A percentile compares a stretch with the other conserved stretches of the same genome.
These are phyloP conservation scores for Pangasianodon gigas DNA, from an alignment of 2,113 vertebrate species.

Conservation along the genomic window DNA sequence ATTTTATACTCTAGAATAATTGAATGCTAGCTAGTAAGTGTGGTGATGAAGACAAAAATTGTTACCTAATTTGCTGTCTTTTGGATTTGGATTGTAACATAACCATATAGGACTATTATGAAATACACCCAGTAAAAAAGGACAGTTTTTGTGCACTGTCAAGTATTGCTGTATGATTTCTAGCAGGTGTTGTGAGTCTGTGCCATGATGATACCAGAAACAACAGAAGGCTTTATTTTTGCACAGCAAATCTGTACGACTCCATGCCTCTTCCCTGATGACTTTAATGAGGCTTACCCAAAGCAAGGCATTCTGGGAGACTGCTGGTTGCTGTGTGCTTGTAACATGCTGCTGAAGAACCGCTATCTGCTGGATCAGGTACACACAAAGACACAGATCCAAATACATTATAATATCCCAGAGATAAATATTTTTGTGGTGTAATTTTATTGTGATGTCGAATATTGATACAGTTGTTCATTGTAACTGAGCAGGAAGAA, in stretches of 20 bases:
- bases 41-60: not conserved
- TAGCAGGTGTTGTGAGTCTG: not conserved
- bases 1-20: not conserved
- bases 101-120: not conserved
- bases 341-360: slow-evolving; percentile 83
- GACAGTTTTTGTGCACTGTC: not conserved
- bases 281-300: slow-evolving; percentile 75
- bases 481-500: not conserved
- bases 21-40: not conserved
- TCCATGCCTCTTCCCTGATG: slow-evolving; percentile 81
- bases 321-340: slow-evolving; percentile 96
- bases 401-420: not conserved
- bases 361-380: slow-evolving; percentile 85
- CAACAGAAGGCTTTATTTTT: not conserved
- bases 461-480: not conserved
- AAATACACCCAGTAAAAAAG: not conserved
- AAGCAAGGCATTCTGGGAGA: slow-evolving; percentile 95
- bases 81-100: not conserved
- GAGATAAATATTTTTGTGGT: not conserved
- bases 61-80: not conserved
- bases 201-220: not conserved
- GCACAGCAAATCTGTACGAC: slow-evolving; percentile 84
- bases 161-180: not conserved
- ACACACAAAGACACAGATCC: not conserved
- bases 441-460: not conserved